These are phyloP conservation scores for Pangasius mekongensis DNA, from an alignment of 2,797 vertebrate genomes.

Conservation along the genomic window DNA sequence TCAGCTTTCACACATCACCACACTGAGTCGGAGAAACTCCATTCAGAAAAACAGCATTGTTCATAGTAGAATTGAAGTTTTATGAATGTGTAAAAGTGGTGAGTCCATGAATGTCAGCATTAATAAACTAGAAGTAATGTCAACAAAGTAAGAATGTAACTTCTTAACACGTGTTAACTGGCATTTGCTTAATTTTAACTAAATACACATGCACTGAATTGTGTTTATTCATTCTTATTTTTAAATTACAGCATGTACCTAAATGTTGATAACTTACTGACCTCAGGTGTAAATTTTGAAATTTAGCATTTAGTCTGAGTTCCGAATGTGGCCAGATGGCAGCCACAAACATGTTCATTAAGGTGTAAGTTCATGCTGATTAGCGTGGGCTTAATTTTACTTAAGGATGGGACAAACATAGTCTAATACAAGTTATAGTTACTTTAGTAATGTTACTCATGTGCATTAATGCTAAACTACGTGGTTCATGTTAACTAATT, in stretches of 20 bases:
- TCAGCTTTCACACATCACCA: not conserved
- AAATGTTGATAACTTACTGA: not conserved
- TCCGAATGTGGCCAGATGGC: not conserved
- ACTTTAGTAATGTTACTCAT: not conserved
- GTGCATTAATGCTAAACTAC: not conserved
- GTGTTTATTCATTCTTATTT: not conserved
- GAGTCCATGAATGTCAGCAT: not conserved
- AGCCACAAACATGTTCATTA: not conserved
- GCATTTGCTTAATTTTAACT: not conserved
- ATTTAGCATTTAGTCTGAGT: not conserved
- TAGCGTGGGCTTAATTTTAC: not conserved
- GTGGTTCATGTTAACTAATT: not conserved
- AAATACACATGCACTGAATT: not conserved
- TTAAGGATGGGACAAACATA: no score
- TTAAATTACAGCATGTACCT: not conserved
- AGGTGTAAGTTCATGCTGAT: not conserved
- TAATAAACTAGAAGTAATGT: not conserved
- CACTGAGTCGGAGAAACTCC: slow-evolving; percentile 8
- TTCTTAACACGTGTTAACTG: not conserved
- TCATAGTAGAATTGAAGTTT: slow-evolving; percentile 23
- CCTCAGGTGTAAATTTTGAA: not conserved
- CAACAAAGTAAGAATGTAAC: not conserved
- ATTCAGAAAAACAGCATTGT: slow-evolving; percentile 8
- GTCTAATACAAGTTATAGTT: not conserved
- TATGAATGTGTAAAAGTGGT: not conserved